phyloP scores from a whole-genome alignment of 37 sponge, comb jelly and placozoan species.

The Cliona cf. orientalis region DNA sequence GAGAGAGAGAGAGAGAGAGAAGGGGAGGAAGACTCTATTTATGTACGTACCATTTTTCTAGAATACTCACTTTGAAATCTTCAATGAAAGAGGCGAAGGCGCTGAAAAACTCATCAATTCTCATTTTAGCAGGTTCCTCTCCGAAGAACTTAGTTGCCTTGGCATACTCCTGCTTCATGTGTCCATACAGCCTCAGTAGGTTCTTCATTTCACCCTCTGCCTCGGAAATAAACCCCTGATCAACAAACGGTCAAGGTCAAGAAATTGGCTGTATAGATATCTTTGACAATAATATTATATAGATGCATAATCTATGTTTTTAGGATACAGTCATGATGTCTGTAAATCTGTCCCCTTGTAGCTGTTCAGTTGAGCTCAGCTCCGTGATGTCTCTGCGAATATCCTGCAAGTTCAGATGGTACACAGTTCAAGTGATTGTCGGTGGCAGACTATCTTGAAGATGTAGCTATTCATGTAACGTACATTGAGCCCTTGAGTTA shows the following conservation, averaged over 20 bases:
- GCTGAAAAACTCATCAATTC: slow-evolving; percentile 87
- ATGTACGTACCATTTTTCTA: not conserved
- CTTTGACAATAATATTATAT: not conserved
- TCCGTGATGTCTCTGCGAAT: slow-evolving; percentile 41
- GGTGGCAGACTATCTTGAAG: no score
- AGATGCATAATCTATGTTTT: not conserved
- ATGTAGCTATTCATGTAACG: no score
- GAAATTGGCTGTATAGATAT: not conserved
- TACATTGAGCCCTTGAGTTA: slow-evolving; percentile 56
- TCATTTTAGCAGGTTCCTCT: slow-evolving; percentile 65
- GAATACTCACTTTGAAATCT: slow-evolving; percentile 64
- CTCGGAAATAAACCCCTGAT: slow-evolving; percentile 67
- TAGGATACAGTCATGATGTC: slow-evolving; percentile 74
- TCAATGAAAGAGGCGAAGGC: slow-evolving; percentile 67
- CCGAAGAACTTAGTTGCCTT: slow-evolving; percentile 68
- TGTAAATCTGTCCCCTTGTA: slow-evolving; percentile 57
- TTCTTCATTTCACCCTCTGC: slow-evolving; percentile 42
- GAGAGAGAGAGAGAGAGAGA: not conserved
- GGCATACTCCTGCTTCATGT: slow-evolving; percentile 62
- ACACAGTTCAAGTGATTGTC: no score
- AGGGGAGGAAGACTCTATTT: not conserved
- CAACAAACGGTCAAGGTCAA: not conserved
- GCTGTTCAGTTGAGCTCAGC: slow-evolving; percentile 14
- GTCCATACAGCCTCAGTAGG: slow-evolving; percentile 45
- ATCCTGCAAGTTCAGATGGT: slow-evolving; percentile 38